These are phyloP conservation scores for Sphinx pinastri DNA, from an alignment of 2,888 invertebrate genomes.

Conservation along the genomic window DNA sequence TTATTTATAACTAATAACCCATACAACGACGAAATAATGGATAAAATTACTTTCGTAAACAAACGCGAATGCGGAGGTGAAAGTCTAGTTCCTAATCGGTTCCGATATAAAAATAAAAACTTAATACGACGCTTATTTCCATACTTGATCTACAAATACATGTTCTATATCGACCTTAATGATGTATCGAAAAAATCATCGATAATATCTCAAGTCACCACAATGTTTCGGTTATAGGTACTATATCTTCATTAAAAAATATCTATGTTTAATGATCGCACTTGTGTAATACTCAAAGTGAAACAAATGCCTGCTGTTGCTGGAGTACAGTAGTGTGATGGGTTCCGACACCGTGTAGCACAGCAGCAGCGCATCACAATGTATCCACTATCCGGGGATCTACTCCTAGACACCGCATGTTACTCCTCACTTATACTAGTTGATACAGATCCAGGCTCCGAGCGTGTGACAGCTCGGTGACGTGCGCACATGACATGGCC, in stretches of 20 bases:
- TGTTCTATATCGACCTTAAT: slow-evolving; percentile 41
- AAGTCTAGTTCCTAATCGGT: slow-evolving; percentile 55
- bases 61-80: slow-evolving; percentile 60
- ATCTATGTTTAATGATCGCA: neutral
- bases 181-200: slow-evolving; percentile 9
- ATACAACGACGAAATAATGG: slow-evolving; percentile 65
- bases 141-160: slow-evolving; percentile 50
- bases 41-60: slow-evolving; percentile 52
- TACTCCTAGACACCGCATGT: slow-evolving; percentile 27
- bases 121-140: slow-evolving; percentile 40
- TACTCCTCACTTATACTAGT: slow-evolving; percentile 29
- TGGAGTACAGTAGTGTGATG: slow-evolving; percentile 43
- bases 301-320: slow-evolving; percentile 38
- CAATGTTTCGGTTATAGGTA: slow-evolving; percentile 34
- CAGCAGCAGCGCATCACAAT: slow-evolving; percentile 40
- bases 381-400: slow-evolving; percentile 33
- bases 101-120: slow-evolving; percentile 79
- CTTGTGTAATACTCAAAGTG: slow-evolving; percentile 24
- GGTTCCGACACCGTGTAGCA: slow-evolving; percentile 34
- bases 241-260: slow-evolving; percentile 21
- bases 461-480: slow-evolving; percentile 4
- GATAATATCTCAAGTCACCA: slow-evolving; percentile 39
- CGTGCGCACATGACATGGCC: neutral
- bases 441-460: slow-evolving; percentile 50
- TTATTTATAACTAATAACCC: slow-evolving; percentile 77